Evolutionary conservation across 2,113 vertebrate genomes (phyloP), one percentile per base, ranked within the genome.

Genomic region (Ochotona curzoniae): DNA sequence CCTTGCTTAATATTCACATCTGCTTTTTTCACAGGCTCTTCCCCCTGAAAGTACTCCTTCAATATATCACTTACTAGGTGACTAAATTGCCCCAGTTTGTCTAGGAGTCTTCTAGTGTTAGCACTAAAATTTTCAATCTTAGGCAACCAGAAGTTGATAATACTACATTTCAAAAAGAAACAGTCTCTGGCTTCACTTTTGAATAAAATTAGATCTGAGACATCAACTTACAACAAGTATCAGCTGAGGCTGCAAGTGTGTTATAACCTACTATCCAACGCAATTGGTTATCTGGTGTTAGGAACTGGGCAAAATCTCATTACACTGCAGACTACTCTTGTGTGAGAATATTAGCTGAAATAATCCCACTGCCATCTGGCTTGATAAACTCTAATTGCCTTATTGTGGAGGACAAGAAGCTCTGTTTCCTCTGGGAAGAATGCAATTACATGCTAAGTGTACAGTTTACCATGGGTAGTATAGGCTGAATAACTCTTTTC

Each of bases 1-100:
- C 5, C 25, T 92, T 73, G 47, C 21, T 87, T 90, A 90, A 21
- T 11, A 84, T 87, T 87, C 83, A 92, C 74, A 35, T 30, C n/a
- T 87, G 38, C 49, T 90, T 44, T 14, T 6, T 66, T 81, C n/a
- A 35, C 21, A 54, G 80, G 18, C 28, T 73, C 67, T 80, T 57
- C n/a, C 44, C n/a, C 49, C 63, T n/a, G n/a, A 91, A 87, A 91
- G 66, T 25, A 64, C 1, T 54, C 32, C 25, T 18, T 66, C 8
- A 15, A 6, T n/a, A 76, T 47, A 6, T 80, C 47, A 86, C 21
- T 91, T 91, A 35, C 32, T 63, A 73, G 47, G 76, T 67, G 15
- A 71, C 17, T 57, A 85, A 35, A 88, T 75, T 15, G 35, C 70
- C 12, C 7, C 64, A 9, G 18, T 35, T 94, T 91, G n/a, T 7